Evolutionary conservation across 2,888 invertebrate genomes (phyloP), one percentile per base, ranked within the genome.

Genomic region (Tortrix viridana): DNA sequence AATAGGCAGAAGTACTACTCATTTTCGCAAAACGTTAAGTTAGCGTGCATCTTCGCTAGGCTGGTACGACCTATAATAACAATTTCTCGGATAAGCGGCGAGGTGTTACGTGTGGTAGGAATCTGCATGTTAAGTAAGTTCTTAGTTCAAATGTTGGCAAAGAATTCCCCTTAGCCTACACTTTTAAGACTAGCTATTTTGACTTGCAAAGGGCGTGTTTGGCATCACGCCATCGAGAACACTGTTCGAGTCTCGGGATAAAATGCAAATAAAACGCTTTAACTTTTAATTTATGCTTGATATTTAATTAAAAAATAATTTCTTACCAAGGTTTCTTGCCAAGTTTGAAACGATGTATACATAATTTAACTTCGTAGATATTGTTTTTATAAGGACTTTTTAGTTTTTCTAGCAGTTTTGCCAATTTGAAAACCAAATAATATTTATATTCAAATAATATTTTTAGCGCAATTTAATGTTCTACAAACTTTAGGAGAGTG

Each of bases 181-280:
- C 50, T 50, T 50, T 37, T 6, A 19, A 18, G 37, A 37, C 6
- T 19, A 20, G 19, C 22, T 41, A 37, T 47, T 57, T 62, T 57
- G 44, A 57, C 56, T 62, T 62, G 62, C 62, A 62, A 57, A 57
- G 46, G 52, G 52, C 12, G n/a, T 49, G 55, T 56, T 49, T 62
- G 62, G 62, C 62, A 6, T 16, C n/a, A 9, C 16, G 62, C 62
- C 62, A 62, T 18, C 12, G 48, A 23, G 41, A 52, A 56, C 38
- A 26, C 19, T 46, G 26, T 46, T 57, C 38, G 26, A 47, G 26
- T 62, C 60, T 47, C 26, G 26, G 14, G 4, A 20, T 46, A 48
- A 60, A 48, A 54, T 60, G 58, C 58, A 50, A 58, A 58, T 58
- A 47, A 20, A 58, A 43, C 5, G 49, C 47, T 7, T 4, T 19